Evolutionary conservation across 2,888 invertebrate genomes (phyloP).

Genomic region (Athetis lepigone): DNA sequence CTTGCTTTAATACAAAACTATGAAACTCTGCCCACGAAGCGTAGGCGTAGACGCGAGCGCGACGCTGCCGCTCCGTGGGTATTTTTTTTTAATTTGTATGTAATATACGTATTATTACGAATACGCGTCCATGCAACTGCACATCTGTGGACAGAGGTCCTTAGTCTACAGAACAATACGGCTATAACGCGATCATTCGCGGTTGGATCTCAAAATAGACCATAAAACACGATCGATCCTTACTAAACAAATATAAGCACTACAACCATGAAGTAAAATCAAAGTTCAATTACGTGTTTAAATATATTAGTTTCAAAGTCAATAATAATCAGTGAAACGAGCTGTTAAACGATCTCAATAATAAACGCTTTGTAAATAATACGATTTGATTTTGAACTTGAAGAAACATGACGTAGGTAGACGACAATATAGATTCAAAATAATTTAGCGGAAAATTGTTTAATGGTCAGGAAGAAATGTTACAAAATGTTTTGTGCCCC

Average conservation of each 20-base stretch:
- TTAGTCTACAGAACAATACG: too few species aligned
- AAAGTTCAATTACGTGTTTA: constrained; percentile 61
- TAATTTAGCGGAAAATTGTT: constrained; percentile 57
- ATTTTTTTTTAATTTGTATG: too few species aligned
- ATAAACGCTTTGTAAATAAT: constrained; percentile 54
- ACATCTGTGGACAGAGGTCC: too few species aligned
- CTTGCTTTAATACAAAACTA: too few species aligned
- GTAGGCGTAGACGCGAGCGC: too few species aligned
- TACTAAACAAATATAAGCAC: constrained; percentile 12
- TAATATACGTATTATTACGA: too few species aligned
- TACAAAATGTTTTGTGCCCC: constrained; percentile 34
- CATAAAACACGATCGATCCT: constrained; percentile 9
- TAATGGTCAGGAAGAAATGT: constrained; percentile 50
- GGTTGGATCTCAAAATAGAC: constrained; percentile 7
- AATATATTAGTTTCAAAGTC: constrained; percentile 63
- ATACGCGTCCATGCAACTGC: too few species aligned
- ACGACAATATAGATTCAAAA: constrained; percentile 47
- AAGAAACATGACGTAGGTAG: constrained; percentile 35
- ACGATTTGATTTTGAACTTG: constrained; percentile 38
- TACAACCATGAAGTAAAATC: constrained; percentile 34
- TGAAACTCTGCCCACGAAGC: too few species aligned
- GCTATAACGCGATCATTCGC: constrained; percentile 27
- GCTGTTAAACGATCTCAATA: constrained; percentile 50
- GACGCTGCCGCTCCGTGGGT: too few species aligned
- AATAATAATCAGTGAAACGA: constrained; percentile 63